Conservation (phyloP, 92 coral and sea anemone genomes). For the Phenganax stokvisi region DNA sequence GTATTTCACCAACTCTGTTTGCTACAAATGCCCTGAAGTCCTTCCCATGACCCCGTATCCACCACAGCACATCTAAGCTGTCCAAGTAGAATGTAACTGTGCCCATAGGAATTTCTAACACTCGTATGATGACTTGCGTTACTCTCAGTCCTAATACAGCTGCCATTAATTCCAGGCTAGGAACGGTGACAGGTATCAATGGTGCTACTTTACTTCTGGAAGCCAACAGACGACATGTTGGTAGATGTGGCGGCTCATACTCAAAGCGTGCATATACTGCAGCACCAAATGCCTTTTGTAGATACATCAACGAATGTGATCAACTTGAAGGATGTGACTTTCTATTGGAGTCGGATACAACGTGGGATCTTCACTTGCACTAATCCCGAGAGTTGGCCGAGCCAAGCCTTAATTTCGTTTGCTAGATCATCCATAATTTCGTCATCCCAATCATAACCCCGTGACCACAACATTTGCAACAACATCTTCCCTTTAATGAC, state of each 20-base stretch:
- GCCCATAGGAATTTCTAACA: slow-evolving; percentile 42
- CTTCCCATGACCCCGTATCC: slow-evolving; percentile 49
- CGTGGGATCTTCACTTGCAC: neutral
- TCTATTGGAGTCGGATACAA: neutral
- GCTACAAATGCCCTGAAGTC: slow-evolving; percentile 54
- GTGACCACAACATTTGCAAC: too few species aligned
- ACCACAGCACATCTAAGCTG: slow-evolving; percentile 48
- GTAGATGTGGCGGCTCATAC: neutral
- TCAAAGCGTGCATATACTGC: too few species aligned
- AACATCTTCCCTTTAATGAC: too few species aligned
- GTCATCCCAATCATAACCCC: too few species aligned
- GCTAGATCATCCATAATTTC: too few species aligned
- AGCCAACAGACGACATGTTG: slow-evolving; percentile 31
- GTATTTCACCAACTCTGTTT: slow-evolving; percentile 53
- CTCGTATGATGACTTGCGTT: slow-evolving; percentile 35
- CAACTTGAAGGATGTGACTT: neutral
- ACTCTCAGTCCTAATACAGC: slow-evolving; percentile 48
- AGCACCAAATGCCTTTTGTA: too few species aligned
- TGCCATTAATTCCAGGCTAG: slow-evolving; percentile 52
- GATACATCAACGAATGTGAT: neutral
- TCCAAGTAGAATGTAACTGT: slow-evolving; percentile 19
- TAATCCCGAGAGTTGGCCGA: neutral
- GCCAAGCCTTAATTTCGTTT: neutral
- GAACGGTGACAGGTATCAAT: slow-evolving; percentile 38
- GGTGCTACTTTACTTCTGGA: slow-evolving; percentile 48